Conservation (phyloP, 2,888 invertebrate species). For the Eudasyphora cyanicolor region DNA sequence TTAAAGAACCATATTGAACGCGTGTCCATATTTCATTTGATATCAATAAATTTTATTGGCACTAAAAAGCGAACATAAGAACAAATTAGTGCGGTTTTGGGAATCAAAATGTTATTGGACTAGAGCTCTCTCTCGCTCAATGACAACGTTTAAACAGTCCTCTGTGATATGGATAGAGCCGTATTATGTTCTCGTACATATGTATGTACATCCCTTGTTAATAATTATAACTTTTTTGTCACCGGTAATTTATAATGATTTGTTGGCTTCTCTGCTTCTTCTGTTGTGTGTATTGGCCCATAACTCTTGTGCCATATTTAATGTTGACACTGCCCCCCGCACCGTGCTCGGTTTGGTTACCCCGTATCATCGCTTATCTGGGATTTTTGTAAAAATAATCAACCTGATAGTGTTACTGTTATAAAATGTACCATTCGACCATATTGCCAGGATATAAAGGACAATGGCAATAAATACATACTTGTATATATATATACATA, state of each 20-base stretch:
- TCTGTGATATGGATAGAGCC: neutral
- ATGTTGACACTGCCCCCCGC: neutral
- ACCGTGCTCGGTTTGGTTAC: neutral
- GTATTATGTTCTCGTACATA: too few species aligned
- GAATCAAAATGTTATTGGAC: neutral
- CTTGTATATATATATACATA: neutral
- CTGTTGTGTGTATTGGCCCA: slow-evolving; percentile 18
- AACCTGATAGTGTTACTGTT: slow-evolving; percentile 41
- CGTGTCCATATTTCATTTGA: too few species aligned
- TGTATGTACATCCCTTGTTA: slow-evolving; percentile 11
- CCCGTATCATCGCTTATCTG: neutral
- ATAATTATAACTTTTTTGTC: slow-evolving; percentile 21
- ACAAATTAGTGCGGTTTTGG: neutral
- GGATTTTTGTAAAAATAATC: slow-evolving; percentile 38
- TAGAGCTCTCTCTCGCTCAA: neutral
- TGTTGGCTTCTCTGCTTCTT: slow-evolving; percentile 15
- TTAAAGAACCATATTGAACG: too few species aligned
- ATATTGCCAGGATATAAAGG: neutral
- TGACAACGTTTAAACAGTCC: neutral
- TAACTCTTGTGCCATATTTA: neutral
- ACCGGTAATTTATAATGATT: slow-evolving; percentile 30
- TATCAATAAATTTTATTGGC: too few species aligned
- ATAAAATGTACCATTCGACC: neutral
- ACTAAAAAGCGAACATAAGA: neutral
- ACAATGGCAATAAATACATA: neutral